Conservation (phyloP, 2,113 vertebrate species). For the Harpagus bidentatus region DNA sequence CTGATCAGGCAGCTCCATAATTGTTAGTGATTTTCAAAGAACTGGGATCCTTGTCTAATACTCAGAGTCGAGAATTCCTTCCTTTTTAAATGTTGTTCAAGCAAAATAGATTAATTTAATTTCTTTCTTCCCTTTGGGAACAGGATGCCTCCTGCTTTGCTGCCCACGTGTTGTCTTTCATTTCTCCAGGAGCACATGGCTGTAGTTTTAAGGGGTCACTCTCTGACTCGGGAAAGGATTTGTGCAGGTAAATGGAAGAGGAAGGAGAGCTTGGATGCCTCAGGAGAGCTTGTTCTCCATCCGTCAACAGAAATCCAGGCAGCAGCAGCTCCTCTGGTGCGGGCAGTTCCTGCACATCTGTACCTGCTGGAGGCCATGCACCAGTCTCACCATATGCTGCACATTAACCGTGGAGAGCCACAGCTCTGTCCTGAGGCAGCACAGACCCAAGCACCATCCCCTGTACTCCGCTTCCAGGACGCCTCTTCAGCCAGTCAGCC, state of each 20-base stretch:
- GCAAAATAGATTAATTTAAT: conserved; percentile 70
- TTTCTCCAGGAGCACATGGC: not conserved
- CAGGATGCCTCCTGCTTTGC: conserved; percentile 28
- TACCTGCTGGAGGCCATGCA: not conserved
- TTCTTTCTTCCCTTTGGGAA: conserved; percentile 40
- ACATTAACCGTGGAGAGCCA: accelerated
- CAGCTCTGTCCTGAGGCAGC: not conserved
- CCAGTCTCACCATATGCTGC: not conserved
- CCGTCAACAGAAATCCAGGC: not conserved
- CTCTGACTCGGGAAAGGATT: not conserved
- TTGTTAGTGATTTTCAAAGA: conserved; percentile 73
- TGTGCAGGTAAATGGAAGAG: not conserved
- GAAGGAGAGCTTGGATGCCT: not conserved
- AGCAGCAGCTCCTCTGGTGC: not conserved
- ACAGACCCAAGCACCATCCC: not conserved
- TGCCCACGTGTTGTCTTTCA: conserved; percentile 14
- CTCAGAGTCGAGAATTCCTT: conserved; percentile 35
- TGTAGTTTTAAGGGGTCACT: not conserved
- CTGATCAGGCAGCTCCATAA: conserved; percentile 70
- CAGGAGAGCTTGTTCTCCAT: not conserved
- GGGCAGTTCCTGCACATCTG: not conserved
- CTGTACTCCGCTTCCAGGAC: not conserved
- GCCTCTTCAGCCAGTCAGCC: not conserved
- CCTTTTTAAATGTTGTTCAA: conserved; percentile 67
- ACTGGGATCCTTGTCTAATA: conserved; percentile 33